These are phyloP conservation scores for Sylvilagus bachmani DNA, from an alignment of 2,113 vertebrate genomes.

Conservation along the genomic window DNA sequence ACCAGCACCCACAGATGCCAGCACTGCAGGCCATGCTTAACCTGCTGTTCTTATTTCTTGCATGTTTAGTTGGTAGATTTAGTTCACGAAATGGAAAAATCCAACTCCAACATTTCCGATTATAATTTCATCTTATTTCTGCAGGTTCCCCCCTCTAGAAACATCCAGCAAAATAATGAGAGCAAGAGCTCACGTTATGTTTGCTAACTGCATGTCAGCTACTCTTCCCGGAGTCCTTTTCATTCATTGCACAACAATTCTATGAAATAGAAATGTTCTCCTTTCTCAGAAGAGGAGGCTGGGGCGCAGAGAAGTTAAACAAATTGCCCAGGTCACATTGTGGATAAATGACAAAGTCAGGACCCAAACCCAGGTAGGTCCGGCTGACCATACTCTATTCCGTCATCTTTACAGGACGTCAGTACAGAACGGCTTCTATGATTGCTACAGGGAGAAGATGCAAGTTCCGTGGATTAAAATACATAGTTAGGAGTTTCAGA, in stretches of 20 bases:
- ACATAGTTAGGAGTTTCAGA: not conserved
- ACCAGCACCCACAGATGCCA: too few relatives aligned
- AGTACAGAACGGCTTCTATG: not conserved
- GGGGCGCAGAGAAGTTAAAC: not conserved
- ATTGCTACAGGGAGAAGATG: not conserved
- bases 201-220: not conserved
- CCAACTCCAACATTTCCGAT: slow-evolving; percentile 13
- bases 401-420: not conserved
- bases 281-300: not conserved
- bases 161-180: not conserved
- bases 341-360: not conserved
- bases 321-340: not conserved
- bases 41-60: not conserved
- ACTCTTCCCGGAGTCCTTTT: not conserved
- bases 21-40: too few relatives aligned
- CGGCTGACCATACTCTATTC: not conserved
- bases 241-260: not conserved
- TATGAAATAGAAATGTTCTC: not conserved
- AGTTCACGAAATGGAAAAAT: slow-evolving; percentile 25
- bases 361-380: not conserved
- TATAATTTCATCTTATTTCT: slow-evolving; percentile 6
- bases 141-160: not conserved
- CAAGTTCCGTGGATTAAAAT: not conserved
- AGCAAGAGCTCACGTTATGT: not conserved
- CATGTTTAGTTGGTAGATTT: slow-evolving; percentile 5